Percentiles rank a stretch among this genome's conserved stretches.
Conservation (phyloP, 1,140 invertebrate genomes). For the Trichonephila clavipes region DNA sequence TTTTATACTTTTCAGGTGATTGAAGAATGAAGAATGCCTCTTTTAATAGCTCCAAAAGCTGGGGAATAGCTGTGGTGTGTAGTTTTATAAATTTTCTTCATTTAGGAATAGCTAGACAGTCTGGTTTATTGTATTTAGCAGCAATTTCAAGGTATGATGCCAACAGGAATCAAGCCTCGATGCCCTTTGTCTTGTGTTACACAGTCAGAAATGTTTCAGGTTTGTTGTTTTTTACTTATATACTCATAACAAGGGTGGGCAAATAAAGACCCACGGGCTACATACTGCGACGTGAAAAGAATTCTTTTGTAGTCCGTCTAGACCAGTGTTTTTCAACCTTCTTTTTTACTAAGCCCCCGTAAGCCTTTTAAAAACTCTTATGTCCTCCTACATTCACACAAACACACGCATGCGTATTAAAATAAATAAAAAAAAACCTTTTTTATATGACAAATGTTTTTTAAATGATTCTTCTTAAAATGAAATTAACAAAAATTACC, state of each 20-base stretch:
- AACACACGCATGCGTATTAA: too few relatives aligned
- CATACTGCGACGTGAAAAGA: too few relatives aligned
- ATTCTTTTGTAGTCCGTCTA: too few relatives aligned
- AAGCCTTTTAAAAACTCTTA: too few relatives aligned
- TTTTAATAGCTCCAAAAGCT: background rate
- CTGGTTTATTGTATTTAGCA: constrained; percentile 28
- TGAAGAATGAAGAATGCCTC: constrained; percentile 39
- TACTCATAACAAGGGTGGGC: background rate
- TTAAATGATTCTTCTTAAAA: too few relatives aligned
- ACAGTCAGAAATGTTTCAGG: constrained; percentile 54
- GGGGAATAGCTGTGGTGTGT: constrained; percentile 23
- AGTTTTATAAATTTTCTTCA: constrained; percentile 25
- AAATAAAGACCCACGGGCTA: too few relatives aligned
- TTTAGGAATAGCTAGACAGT: constrained; percentile 35
- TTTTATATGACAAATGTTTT: too few relatives aligned
- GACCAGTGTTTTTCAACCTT: too few relatives aligned
- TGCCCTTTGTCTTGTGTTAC: constrained; percentile 53
- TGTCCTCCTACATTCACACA: too few relatives aligned
- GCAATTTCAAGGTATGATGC: background rate
- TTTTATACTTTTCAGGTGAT: background rate
- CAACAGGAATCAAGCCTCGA: background rate
- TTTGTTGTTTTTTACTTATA: background rate
- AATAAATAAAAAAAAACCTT: too few relatives aligned
- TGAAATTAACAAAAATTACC: too few relatives aligned
- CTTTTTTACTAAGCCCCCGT: too few relatives aligned